Evolutionary conservation across 1,140 invertebrate genomes (phyloP).

Genomic region (Steinernema feltiae): DNA sequence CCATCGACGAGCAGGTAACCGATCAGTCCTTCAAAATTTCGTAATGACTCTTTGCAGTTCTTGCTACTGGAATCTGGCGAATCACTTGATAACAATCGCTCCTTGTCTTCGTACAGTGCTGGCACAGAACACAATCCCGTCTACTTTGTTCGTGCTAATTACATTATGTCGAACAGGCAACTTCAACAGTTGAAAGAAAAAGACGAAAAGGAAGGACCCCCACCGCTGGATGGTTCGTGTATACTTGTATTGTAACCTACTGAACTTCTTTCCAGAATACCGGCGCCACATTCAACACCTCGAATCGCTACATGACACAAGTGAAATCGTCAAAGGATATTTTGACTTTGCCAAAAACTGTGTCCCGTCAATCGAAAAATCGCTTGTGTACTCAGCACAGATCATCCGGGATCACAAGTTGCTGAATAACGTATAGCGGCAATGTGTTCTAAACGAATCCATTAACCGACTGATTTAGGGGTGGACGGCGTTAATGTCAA

Average conservation of each 20-base stretch:
- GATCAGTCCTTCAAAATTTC: neutral
- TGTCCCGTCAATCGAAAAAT: neutral
- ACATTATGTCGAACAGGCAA: neutral
- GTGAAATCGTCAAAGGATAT: neutral
- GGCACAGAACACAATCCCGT: neutral
- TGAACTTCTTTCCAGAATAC: neutral
- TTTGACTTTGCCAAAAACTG: neutral
- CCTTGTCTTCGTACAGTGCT: neutral
- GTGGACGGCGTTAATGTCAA: neutral
- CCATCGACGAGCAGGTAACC: neutral
- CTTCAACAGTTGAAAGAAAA: neutral
- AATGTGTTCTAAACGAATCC: neutral
- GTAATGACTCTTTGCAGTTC: neutral
- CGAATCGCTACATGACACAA: neutral
- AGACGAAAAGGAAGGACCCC: neutral
- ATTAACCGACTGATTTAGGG: neutral
- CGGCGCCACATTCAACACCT: neutral
- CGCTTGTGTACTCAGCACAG: neutral
- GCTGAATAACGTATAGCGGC: neutral
- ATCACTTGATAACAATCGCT: neutral
- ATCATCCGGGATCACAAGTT: neutral
- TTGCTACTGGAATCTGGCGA: neutral
- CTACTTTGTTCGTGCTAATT: conserved; percentile 1
- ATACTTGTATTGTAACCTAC: neutral
- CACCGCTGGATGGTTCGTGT: neutral